These are phyloP conservation scores for Watsonalla binaria DNA, from an alignment of 2,888 invertebrate species.

Conservation along the genomic window DNA sequence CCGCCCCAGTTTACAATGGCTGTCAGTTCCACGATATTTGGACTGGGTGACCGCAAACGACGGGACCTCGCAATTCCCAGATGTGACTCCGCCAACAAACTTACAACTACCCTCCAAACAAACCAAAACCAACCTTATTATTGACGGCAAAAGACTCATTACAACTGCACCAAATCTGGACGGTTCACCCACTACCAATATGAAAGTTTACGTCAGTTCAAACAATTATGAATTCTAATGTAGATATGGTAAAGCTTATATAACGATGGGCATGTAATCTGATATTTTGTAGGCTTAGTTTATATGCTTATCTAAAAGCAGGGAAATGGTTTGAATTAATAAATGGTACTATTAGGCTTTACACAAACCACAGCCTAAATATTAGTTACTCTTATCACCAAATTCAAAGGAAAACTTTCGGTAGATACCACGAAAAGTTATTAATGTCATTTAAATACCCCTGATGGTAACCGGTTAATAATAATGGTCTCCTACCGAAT, in stretches of 20 bases:
- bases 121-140: slow-evolving; percentile 9
- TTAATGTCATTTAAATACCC: too few relatives aligned
- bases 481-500: too few relatives aligned
- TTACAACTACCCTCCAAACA: background rate
- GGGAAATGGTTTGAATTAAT: background rate
- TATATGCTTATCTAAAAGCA: background rate
- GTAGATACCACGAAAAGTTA: too few relatives aligned
- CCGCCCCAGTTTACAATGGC: slow-evolving; percentile 33
- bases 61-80: slow-evolving; percentile 52
- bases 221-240: background rate
- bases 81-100: slow-evolving; percentile 35
- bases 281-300: background rate
- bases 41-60: slow-evolving; percentile 54
- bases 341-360: too few relatives aligned
- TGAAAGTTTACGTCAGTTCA: slow-evolving; percentile 13
- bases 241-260: background rate
- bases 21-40: slow-evolving; percentile 49
- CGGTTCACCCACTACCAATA: slow-evolving; percentile 19
- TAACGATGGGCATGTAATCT: background rate
- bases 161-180: slow-evolving; percentile 14
- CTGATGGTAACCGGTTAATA: too few relatives aligned
- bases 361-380: too few relatives aligned
- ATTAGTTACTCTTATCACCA: too few relatives aligned
- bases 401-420: too few relatives aligned
- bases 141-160: background rate